phyloP scores from a whole-genome alignment of 2,797 vertebrate species.

The Cryptoblepharus egeriae region DNA sequence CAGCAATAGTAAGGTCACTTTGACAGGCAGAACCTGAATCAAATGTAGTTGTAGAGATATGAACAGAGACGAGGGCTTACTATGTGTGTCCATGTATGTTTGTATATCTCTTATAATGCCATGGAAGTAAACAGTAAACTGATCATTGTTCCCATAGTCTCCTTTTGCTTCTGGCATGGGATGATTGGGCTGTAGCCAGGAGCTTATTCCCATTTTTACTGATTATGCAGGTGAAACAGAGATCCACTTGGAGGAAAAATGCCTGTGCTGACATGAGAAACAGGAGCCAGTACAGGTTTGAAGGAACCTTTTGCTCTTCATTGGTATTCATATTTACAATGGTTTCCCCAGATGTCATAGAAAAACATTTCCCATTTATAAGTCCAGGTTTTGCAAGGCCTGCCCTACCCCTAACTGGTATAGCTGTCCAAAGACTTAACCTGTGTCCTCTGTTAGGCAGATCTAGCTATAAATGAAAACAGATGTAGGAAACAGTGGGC shows the following conservation, averaged over 20 bases:
- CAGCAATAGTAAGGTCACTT: constrained; percentile 1
- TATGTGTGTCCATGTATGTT: neutral
- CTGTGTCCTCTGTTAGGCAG: neutral
- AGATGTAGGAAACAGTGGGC: neutral
- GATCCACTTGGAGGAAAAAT: neutral
- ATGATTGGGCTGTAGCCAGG: neutral
- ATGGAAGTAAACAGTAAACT: neutral
- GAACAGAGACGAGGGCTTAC: neutral
- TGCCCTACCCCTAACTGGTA: neutral
- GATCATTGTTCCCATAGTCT: neutral
- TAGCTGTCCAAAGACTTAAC: neutral
- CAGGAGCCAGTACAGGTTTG: neutral
- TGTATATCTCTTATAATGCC: neutral
- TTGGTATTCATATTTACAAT: neutral
- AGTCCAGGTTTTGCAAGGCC: neutral
- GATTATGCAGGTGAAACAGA: neutral
- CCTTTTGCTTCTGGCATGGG: neutral
- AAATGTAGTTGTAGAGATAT: neutral
- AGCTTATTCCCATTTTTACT: neutral
- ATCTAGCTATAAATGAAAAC: neutral
- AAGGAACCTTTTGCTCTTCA: neutral
- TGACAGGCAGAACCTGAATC: neutral
- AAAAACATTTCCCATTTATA: neutral
- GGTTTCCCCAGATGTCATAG: neutral
- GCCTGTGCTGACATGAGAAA: neutral